These are phyloP conservation scores for Mercenaria mercenaria DNA, from an alignment of 1,140 invertebrate genomes.

Conservation along the genomic window DNA sequence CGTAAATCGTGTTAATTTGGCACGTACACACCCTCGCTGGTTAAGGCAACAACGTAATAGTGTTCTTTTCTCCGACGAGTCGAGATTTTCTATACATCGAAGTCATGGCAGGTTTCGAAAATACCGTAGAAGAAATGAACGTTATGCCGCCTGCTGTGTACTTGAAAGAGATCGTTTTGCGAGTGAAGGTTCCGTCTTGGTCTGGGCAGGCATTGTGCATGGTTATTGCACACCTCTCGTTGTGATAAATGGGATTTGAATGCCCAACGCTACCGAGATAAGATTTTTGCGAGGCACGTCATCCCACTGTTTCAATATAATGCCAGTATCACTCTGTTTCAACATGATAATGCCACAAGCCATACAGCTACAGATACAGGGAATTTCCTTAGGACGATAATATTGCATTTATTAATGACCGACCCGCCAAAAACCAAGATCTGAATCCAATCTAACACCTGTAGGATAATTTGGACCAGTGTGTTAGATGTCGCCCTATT, in stretches of 20 bases:
- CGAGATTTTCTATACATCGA: conserved; percentile 18
- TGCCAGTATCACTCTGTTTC: neutral
- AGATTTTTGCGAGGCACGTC: no score
- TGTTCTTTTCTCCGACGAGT: conserved; percentile 3
- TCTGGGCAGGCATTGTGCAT: conserved; percentile 4
- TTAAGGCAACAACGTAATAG: neutral
- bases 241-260: neutral
- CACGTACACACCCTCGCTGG: neutral
- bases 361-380: neutral
- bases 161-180: neutral
- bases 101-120: neutral
- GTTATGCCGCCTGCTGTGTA: neutral
- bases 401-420: neutral
- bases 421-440: neutral
- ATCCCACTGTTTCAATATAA: neutral
- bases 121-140: conserved; percentile 35
- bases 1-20: neutral
- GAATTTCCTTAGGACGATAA: neutral
- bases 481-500: neutral
- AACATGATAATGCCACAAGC: neutral
- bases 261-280: neutral
- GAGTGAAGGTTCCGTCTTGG: conserved; percentile 2
- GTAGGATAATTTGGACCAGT: neutral
- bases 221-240: neutral
- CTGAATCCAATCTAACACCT: neutral